Percentiles rank a stretch among this genome's conserved stretches.
Evolutionary conservation across 2,797 vertebrate species (phyloP).

Genomic region (Pampus argenteus): DNA sequence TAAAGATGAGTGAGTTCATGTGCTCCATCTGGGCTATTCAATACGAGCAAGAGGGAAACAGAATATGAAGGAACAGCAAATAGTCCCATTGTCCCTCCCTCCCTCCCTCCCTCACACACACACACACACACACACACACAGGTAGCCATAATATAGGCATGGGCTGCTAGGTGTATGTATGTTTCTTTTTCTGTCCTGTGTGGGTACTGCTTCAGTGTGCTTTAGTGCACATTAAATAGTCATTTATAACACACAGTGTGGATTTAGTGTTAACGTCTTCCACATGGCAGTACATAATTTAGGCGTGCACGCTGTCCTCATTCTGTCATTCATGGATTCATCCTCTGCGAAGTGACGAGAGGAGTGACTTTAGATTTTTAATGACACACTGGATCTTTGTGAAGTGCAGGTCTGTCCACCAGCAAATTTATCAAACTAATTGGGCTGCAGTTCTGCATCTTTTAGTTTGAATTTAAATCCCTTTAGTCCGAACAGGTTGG

Average conservation of each 20-base stretch:
- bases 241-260: slow-evolving; percentile 34
- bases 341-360: slow-evolving; percentile 51
- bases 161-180: background rate
- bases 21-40: slow-evolving; percentile 70
- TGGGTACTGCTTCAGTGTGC: slow-evolving; percentile 13
- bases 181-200: slow-evolving; percentile 3
- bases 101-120: too few species aligned
- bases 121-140: too few species aligned
- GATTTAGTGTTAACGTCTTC: slow-evolving; percentile 52
- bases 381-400: slow-evolving; percentile 35
- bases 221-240: slow-evolving; percentile 40
- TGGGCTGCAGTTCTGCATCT: slow-evolving; percentile 10
- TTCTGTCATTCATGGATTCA: slow-evolving; percentile 73
- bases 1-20: slow-evolving; percentile 69
- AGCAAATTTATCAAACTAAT: slow-evolving; percentile 19
- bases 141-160: slow-evolving; percentile 2
- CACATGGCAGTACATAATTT: slow-evolving; percentile 69
- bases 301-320: slow-evolving; percentile 66
- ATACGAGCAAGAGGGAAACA: slow-evolving; percentile 46
- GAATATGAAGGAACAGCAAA: slow-evolving; percentile 53
- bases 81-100: too few species aligned
- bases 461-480: slow-evolving; percentile 34
- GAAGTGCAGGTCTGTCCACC: slow-evolving; percentile 24
- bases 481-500: background rate
- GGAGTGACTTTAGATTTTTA: slow-evolving; percentile 55